Evolutionary conservation across 2,888 invertebrate species (phyloP), one percentile per base, ranked within the genome.

Genomic region (Ceraclea dissimilis): DNA sequence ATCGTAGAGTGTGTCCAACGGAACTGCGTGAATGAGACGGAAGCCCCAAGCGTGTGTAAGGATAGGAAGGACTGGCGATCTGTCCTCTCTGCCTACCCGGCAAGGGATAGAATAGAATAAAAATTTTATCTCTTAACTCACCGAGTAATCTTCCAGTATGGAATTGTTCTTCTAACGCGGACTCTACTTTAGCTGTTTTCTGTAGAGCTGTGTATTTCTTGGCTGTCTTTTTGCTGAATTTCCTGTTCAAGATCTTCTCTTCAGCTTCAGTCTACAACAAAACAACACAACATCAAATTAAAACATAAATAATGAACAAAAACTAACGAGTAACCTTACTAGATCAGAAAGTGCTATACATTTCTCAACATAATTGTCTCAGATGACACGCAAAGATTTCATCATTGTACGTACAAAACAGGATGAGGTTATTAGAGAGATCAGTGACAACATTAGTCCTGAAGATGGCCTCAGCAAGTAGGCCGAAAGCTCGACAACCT

Each of bases 91-190:
- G n/a, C n/a, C n/a, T n/a, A n/a, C n/a, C n/a, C n/a, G n/a, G n/a
- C n/a, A n/a, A n/a, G n/a, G n/a, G n/a, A n/a, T n/a, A 26, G 10
- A 6, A 6, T 26, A 26, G 26, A 26, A 26, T n/a, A 26, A 26
- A 26, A 26, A 26, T 26, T 26, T 26, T 10, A 26, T 26, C n/a
- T n/a, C n/a, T n/a, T 26, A 26, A 26, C 79, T 73, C 75, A 95
- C 96, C 96, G 70, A 96, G 80, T 66, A 99, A 81, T 73, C 97
- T 87, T 67, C 97, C 97, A 68, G 95, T 91, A 67, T 90, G 85
- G 81, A 99, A 99, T 74, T 98, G 97, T 73, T 99, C 99, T 73
- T 96, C 93, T 59, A 99, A 74, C 51, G 86, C 88, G 63, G 85
- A 84, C 70, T 99, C 99, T 63, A 99, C 95, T 76, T 95, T 95